A percentile compares a stretch with the other conserved stretches of the same genome.
Evolutionary conservation across 1,140 invertebrate genomes (phyloP).

Genomic region (Drosophila insularis): DNA sequence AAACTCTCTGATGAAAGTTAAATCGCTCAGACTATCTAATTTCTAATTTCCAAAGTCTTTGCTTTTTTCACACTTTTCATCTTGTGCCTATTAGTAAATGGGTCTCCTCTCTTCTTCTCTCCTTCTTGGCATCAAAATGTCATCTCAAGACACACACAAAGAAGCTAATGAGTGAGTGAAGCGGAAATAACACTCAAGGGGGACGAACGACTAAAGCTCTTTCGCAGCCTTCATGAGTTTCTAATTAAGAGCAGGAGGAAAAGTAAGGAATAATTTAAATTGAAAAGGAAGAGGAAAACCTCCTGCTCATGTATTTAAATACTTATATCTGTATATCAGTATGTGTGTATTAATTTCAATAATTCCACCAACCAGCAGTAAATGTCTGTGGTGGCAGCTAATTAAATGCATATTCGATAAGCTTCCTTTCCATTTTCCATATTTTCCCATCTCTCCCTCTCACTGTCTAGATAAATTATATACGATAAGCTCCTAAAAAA

Average conservation of each 20-base stretch:
- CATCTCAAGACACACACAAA: conserved; percentile 48
- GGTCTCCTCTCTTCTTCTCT: background rate
- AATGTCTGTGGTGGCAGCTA: conserved; percentile 31
- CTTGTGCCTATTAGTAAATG: background rate
- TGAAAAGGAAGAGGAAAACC: background rate
- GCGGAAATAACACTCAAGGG: conserved; percentile 64
- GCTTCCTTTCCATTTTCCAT: conserved; percentile 1
- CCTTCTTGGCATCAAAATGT: background rate
- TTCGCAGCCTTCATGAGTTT: conserved; percentile 13
- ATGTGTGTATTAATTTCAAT: background rate
- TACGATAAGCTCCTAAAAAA: conserved; percentile 26
- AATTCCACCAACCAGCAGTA: conserved; percentile 7
- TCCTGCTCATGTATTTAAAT: background rate
- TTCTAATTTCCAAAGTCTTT: conserved; percentile 3
- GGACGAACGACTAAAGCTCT: conserved; percentile 30
- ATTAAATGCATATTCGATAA: conserved; percentile 54
- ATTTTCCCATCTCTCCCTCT: background rate
- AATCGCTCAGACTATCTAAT: background rate
- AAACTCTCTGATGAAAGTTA: background rate
- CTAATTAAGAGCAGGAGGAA: conserved; percentile 65
- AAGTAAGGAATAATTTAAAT: background rate
- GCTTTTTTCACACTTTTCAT: background rate
- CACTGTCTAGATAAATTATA: conserved; percentile 1
- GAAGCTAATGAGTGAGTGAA: conserved; percentile 71
- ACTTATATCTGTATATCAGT: background rate